Percentiles rank a stretch among this genome's conserved stretches.
Conservation (phyloP, 2,797 vertebrate genomes). For the Sardinella longiceps region DNA sequence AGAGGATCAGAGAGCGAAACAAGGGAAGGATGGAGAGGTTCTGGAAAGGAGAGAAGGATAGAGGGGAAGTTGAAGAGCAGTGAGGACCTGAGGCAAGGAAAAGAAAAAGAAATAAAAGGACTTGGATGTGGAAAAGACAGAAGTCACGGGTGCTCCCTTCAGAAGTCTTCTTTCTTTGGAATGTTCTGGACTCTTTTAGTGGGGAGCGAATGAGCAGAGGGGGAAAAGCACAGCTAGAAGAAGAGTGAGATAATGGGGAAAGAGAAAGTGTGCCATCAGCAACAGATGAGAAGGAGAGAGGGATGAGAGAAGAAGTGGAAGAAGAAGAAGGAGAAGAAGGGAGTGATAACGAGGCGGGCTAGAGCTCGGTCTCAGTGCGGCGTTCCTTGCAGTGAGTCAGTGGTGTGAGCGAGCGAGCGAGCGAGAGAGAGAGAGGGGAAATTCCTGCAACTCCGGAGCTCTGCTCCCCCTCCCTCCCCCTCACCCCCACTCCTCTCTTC, state of each 20-base stretch:
- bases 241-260: neutral
- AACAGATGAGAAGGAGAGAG: neutral
- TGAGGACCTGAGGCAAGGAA: neutral
- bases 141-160: neutral
- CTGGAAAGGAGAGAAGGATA: conserved; percentile 10
- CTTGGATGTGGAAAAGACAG: conserved; percentile 10
- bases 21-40: neutral
- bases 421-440: too few relatives aligned
- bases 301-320: conserved; percentile 46
- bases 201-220: neutral
- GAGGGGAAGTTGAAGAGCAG: neutral
- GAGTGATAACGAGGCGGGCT: conserved; percentile 21
- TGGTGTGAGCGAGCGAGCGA: neutral
- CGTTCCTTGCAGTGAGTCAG: neutral
- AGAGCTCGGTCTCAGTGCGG: conserved; percentile 45
- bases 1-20: neutral
- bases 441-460: neutral
- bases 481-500: too few relatives aligned
- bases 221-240: neutral
- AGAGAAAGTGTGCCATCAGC: neutral
- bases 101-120: neutral
- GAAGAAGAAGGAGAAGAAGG: neutral
- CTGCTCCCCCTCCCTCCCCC: too few relatives aligned
- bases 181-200: neutral
- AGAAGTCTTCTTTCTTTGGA: conserved; percentile 4